Base-by-base conservation (phyloP, 2,888 invertebrate species). In the Leptopilina drosophilae region DNA sequence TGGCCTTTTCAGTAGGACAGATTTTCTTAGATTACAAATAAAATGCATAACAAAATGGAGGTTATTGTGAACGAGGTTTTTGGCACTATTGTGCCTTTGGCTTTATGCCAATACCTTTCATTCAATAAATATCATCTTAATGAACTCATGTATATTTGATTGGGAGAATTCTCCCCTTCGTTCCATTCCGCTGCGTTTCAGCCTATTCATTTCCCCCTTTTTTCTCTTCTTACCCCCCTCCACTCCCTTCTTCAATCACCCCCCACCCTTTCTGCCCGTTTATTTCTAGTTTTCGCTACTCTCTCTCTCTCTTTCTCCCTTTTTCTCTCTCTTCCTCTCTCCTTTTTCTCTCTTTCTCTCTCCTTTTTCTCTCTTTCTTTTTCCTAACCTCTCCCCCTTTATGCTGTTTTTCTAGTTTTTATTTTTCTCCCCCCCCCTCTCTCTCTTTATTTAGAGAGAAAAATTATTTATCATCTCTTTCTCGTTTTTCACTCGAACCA, bases 61-160 rank as follows among this genome's bases (percentile, higher is more conserved):
- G 81, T 84, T 20, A 20, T 20, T 33, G 33, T 87, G 86, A 87
- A 88, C 86, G 86, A 87, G 86, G 87, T 86, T 88, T 88, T 87
- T 85, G 87, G 87, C 82, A 84, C 88, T 87, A 87, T 88, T 88
- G 88, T 88, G 85, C 83, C 82, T 82, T 82, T 85, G 87, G 87
- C 87, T 86, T 86, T 87, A 86, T 85, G 87, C 88, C 87, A 87
- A 87, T 87, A 87, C 87, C 87, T 86, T 87, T 86, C 85, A 87
- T 88, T 88, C 88, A 87, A 88, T 88, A 88, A 88, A 88, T 87
- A 87, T 88, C 88, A 87, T 87, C 88, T 87, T 88, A 88, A 87
- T 87, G 88, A 88, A 88, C 88, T 88, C 88, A 87, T 87, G 88
- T 88, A 87, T 87, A 87, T 87, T 88, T 87, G 88, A 88, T 88